Base-by-base conservation (phyloP, 1,140 invertebrate genomes). In the Drosophila carrolli region DNA sequence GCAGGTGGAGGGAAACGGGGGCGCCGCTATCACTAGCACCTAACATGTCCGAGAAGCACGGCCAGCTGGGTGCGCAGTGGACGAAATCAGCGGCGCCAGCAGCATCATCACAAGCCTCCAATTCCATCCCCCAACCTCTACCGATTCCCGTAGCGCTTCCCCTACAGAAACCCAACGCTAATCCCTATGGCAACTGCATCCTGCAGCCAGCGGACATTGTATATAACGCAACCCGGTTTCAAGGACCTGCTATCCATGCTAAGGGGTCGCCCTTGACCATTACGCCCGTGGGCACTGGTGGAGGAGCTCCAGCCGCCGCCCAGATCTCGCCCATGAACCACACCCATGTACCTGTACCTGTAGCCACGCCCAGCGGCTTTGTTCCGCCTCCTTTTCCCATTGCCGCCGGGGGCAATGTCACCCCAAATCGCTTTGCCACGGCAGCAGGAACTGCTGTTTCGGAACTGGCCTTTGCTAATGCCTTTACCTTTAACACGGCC, bases 41-140 rank as follows among this genome's bases (percentile, higher is more conserved):
- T 90, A 90, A 81, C 77, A 92, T 92, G 91, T 91, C 91, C 77
- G 90, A 91, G 41, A 91, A 91, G 79, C 89, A 92, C 84, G 89
- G 79, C 74, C 85, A 86, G 58, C 57, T 80, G 84, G 88, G 75
- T 79, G 80, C 75, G 77, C 90, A 91, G 78, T 92, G 91, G 91
- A 75, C 86, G 76, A 79, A 88, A 86, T 61, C 81, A 72, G 71
- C 80, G 67, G 67, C 90, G 76, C 55, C 73, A 71, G 59, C 75
- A 60, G 63, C 75, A 68, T 55, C 75, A 56, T 60, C 72, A 59
- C 60, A 68, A 70, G 58, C 77, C 40, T 60, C 68, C 27, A 65
- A 46, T 37, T 38, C 76, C 51, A 50, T 66, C 48, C 65, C 61
- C 37, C 23, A 61, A 13, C 32, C 19, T 10, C 61, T 66, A n/a